Percentiles rank a stretch among this genome's conserved stretches.
Conservation (phyloP, 1,140 invertebrate genomes). For the Solenopsis fugax region DNA sequence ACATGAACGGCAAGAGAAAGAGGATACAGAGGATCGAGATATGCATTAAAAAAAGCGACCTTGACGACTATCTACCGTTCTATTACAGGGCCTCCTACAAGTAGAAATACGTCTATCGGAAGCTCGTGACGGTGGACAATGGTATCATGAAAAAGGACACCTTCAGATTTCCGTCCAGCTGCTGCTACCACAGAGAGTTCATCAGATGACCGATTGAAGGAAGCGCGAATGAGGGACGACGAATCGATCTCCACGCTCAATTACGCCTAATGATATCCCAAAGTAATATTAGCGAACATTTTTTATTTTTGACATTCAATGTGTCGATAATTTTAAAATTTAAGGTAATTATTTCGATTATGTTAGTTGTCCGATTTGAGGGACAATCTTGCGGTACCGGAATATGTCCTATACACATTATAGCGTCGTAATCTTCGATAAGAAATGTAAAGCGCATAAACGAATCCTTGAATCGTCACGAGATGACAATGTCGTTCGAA, state of each 20-base stretch:
- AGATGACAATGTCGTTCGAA: neutral
- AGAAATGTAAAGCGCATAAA: constrained; percentile 19
- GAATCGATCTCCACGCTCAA: neutral
- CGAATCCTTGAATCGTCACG: neutral
- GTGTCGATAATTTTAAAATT: neutral
- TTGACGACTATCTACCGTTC: neutral
- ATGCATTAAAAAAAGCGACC: neutral
- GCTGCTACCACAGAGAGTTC: neutral
- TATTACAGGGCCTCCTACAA: neutral
- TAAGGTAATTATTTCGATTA: neutral
- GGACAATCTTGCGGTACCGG: neutral
- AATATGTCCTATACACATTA: neutral
- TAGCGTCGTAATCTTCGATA: constrained; percentile 25
- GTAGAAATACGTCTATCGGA: neutral
- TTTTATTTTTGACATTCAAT: neutral
- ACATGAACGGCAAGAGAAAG: neutral
- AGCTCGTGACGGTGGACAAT: neutral
- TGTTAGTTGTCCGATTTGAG: neutral
- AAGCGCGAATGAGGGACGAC: neutral
- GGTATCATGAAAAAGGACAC: neutral
- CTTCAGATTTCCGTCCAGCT: neutral
- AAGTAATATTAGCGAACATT: neutral
- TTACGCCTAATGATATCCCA: neutral
- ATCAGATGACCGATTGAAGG: neutral
- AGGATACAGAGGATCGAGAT: neutral